These are phyloP conservation scores for Enteromius afrohamiltoni DNA, from an alignment of 2,797 vertebrate species.

Conservation along the genomic window DNA sequence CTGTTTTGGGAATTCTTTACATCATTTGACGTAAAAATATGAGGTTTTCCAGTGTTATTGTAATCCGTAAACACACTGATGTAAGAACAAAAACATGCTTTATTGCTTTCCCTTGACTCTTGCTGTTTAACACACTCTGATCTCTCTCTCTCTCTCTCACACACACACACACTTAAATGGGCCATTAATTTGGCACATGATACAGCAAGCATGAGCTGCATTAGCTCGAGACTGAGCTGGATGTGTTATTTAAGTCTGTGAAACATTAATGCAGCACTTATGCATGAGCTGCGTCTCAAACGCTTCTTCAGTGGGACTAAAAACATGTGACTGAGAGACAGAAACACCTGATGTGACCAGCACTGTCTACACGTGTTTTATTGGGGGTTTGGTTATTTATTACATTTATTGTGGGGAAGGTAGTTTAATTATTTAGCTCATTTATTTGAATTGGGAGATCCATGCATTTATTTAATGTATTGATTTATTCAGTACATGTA, in stretches of 20 bases:
- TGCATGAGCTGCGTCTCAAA: neutral
- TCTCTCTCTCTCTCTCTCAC: too few relatives aligned
- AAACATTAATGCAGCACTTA: constrained; percentile 24
- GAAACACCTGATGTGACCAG: neutral
- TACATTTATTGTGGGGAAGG: too few relatives aligned
- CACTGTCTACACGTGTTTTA: neutral
- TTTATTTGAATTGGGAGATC: too few relatives aligned
- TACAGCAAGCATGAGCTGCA: neutral
- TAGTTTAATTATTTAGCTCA: too few relatives aligned
- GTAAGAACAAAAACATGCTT: too few relatives aligned
- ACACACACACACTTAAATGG: neutral
- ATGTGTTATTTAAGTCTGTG: constrained; percentile 20
- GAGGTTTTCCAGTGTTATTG: too few relatives aligned
- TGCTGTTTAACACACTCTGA: neutral
- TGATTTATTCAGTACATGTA: too few relatives aligned
- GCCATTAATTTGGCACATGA: constrained; percentile 16
- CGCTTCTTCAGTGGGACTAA: neutral
- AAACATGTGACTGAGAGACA: neutral
- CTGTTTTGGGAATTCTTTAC: neutral
- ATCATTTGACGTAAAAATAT: too few relatives aligned
- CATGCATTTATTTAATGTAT: too few relatives aligned
- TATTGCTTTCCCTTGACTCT: neutral
- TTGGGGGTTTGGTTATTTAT: too few relatives aligned
- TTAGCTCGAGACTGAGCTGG: neutral
- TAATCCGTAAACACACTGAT: too few relatives aligned